phyloP scores from a whole-genome alignment of 2,113 vertebrate genomes.

The Eubucco bourcierii region DNA sequence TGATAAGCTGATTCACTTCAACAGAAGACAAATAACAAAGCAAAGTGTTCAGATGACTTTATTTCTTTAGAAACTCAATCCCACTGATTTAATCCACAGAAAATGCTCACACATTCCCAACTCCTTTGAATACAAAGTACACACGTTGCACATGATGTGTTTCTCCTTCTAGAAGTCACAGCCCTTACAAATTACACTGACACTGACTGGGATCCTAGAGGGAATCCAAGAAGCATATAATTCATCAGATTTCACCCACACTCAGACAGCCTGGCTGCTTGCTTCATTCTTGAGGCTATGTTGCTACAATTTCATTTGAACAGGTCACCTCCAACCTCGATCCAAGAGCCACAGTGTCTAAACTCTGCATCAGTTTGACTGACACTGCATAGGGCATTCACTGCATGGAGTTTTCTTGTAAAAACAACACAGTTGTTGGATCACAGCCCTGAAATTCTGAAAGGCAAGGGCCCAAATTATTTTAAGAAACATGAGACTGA shows the following conservation, averaged over 20 bases:
- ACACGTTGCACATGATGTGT: background rate
- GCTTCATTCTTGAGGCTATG: constrained; percentile 47
- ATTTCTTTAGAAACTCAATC: constrained; percentile 46
- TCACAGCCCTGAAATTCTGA: background rate
- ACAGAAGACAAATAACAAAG: background rate
- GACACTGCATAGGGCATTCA: background rate
- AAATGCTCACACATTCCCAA: background rate
- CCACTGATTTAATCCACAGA: constrained; percentile 33
- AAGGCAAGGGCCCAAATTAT: background rate
- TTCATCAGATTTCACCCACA: constrained; percentile 63
- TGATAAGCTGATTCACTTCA: rapidly evolving
- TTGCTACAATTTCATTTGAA: constrained; percentile 45
- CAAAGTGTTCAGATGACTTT: background rate
- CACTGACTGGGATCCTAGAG: constrained; percentile 20
- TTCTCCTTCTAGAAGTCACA: constrained; percentile 10
- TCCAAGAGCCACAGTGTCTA: constrained; percentile 1
- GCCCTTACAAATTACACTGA: constrained; percentile 30
- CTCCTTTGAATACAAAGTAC: background rate
- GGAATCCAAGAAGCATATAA: constrained; percentile 46
- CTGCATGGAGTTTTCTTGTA: background rate
- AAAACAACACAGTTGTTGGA: background rate
- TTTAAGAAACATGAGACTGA: constrained; percentile 12
- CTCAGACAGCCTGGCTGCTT: constrained; percentile 30
- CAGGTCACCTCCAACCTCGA: constrained; percentile 16
- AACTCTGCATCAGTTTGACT: background rate